A percentile compares a stretch with the other conserved stretches of the same genome.
phyloP scores from a whole-genome alignment of 2,797 vertebrate genomes.

The Leptoclinus maculatus region DNA sequence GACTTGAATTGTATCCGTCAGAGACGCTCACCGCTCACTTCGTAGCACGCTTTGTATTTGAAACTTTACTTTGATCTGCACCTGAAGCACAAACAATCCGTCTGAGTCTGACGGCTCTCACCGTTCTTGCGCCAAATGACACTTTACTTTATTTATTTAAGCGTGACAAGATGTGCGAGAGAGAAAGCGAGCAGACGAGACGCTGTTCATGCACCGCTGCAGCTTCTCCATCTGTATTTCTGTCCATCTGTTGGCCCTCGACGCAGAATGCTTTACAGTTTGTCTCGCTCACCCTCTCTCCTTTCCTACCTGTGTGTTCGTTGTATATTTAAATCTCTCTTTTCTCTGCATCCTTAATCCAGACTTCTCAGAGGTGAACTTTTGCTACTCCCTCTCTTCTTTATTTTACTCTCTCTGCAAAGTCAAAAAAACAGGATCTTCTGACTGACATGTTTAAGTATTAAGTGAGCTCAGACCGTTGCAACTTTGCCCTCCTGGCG shows the following conservation, averaged over 20 bases:
- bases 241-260: conserved; percentile 20
- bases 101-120: conserved; percentile 1
- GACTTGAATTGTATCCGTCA: not conserved
- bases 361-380: conserved; percentile 23
- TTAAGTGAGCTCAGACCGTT: not conserved
- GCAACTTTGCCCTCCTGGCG: conserved; percentile 19
- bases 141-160: not conserved
- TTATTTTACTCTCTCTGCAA: not conserved
- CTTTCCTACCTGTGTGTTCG: not conserved
- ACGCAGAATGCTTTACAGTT: conserved; percentile 7
- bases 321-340: not conserved
- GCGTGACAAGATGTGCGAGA: not conserved
- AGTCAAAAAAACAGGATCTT: conserved; percentile 28
- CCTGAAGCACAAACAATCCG: conserved; percentile 15
- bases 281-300: conserved; percentile 6
- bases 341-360: conserved; percentile 8
- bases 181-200: conserved; percentile 13
- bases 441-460: conserved; percentile 22
- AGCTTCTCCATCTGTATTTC: conserved; percentile 1
- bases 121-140: not conserved
- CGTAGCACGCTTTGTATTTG: not conserved
- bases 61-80: conserved; percentile 17
- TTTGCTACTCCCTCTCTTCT: conserved; percentile 8
- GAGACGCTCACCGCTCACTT: conserved; percentile 12
- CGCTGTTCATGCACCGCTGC: not conserved